Base-by-base conservation (phyloP, 2,797 vertebrate species). In the Orientallactaga sibirica region DNA sequence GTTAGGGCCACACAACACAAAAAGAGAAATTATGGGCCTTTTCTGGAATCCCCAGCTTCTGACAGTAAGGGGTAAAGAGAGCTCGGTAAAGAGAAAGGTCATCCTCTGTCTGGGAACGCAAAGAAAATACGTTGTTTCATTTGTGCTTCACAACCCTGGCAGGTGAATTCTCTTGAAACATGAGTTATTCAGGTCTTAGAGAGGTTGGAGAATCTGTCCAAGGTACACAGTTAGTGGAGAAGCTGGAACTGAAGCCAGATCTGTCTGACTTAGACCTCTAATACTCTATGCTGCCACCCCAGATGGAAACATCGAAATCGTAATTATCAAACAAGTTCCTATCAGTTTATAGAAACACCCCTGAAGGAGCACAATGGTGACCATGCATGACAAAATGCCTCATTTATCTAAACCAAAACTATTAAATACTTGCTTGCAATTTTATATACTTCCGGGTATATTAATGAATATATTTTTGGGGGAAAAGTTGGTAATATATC, bases 11-110 rank as follows among this genome's bases (percentile, higher is more conserved):
- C 90, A 94, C 95, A 92, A 95, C 91, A 96, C 87, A 81, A 22
- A 86, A 80, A 95, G 96, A 95, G 95, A 94, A 94, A 93, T 74
- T 70, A 93, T 58, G 87, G 58, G 88, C 75, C 82, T 96, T 93
- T 74, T 41, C 86, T 94, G 75, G 75, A 29, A 73, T 15, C 85
- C 79, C 9, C 12, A 24, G 90, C 68, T 81, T 90, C 78, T 81
- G 43, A 68, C 33, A 71, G 3, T 33, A 82, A 82, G 52, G 58
- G 58, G 43, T 19, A 58, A 77, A 43, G 62, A 94, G 10, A 74
- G 58, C 2, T 10, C 66, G 77, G 73, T 18, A 67, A 52, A 80
- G 79, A 84, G 33, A 90, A 82, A 86, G 0, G 22, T 48, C 15
- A 27, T 20, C 33, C 12, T 33, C 73, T 24, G 92, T 78, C 29